Evolutionary conservation across 2,113 vertebrate species (phyloP).

Genomic region (Tachycineta bicolor): DNA sequence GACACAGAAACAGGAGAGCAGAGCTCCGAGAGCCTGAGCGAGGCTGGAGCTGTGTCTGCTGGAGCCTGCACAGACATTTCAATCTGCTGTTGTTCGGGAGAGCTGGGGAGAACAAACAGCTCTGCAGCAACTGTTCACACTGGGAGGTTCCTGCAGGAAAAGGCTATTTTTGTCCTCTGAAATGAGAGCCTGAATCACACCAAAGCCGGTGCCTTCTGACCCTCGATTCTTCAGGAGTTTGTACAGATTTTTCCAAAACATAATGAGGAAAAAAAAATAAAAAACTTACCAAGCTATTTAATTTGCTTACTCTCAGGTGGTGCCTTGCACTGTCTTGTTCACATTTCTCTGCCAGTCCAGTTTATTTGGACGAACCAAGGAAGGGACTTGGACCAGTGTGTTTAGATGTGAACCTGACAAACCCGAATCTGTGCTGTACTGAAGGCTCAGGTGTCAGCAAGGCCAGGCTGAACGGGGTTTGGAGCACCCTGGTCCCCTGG

Average conservation of each 20-base stretch:
- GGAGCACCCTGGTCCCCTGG: background rate
- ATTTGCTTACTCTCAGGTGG: background rate
- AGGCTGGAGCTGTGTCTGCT: background rate
- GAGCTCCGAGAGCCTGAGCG: background rate
- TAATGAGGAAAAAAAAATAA: background rate
- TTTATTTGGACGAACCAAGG: background rate
- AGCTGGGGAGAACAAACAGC: background rate
- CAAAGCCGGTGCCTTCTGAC: background rate
- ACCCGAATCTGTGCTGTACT: background rate
- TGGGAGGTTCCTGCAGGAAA: background rate
- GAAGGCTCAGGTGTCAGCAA: background rate
- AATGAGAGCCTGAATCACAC: background rate
- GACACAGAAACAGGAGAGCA: background rate
- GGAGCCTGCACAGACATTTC: background rate
- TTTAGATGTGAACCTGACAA: background rate
- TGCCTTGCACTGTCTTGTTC: background rate
- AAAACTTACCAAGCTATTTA: background rate
- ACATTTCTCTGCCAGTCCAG: background rate
- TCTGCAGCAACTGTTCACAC: background rate
- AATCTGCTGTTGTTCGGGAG: background rate
- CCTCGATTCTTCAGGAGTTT: background rate
- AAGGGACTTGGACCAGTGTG: background rate
- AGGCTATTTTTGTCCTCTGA: background rate
- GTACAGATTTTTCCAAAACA: background rate
- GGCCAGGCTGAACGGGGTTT: background rate